These are phyloP conservation scores for Hydriomena furcata DNA, from an alignment of 2,888 invertebrate genomes.

Conservation along the genomic window DNA sequence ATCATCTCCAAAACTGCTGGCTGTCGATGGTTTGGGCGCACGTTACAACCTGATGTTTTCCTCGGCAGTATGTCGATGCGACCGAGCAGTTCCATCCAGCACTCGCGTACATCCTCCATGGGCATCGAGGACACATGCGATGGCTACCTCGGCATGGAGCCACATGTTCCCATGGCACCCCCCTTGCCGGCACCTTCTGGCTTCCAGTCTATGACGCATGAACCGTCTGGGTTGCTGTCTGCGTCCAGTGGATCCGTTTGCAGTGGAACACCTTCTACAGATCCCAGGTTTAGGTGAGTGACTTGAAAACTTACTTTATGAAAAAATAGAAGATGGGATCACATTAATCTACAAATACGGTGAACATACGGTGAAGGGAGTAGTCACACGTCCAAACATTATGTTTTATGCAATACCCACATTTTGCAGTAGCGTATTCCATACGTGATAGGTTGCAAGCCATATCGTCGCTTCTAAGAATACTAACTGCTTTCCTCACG, in stretches of 20 bases:
- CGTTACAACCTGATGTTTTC: no score
- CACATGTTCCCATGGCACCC: not conserved
- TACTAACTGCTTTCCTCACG: no score
- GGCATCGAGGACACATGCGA: constrained; percentile 48
- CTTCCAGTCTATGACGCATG: constrained; percentile 86
- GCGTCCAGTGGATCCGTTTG: constrained; percentile 90
- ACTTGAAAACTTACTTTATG: not conserved
- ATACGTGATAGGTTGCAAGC: no score
- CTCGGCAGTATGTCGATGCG: constrained; percentile 47
- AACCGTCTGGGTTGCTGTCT: constrained; percentile 55
- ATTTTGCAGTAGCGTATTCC: no score
- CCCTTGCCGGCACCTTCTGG: constrained; percentile 60
- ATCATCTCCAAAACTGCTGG: no score
- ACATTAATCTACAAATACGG: no score
- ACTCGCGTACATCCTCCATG: constrained; percentile 86
- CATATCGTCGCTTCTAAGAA: no score
- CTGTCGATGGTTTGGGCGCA: no score
- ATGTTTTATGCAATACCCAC: no score
- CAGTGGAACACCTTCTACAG: constrained; percentile 92
- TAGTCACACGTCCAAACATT: no score
- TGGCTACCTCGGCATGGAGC: constrained; percentile 61
- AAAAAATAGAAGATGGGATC: no score
- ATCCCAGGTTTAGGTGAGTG: constrained; percentile 72
- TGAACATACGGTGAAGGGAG: no score
- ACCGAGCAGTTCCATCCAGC: constrained; percentile 68